These are phyloP conservation scores for Atractosteus spatula DNA, from an alignment of 2,113 vertebrate genomes.

Conservation along the genomic window DNA sequence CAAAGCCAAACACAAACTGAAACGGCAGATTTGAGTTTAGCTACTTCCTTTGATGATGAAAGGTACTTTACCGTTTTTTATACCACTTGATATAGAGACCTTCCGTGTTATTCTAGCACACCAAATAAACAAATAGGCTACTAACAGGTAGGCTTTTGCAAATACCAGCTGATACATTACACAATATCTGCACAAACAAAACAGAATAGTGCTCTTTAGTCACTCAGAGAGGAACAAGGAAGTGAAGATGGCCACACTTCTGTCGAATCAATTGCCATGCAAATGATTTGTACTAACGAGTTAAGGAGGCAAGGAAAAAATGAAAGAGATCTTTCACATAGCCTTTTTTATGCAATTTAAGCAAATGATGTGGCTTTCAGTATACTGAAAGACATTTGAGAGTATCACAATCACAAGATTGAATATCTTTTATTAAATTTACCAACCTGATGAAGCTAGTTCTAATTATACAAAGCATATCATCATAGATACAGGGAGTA, in stretches of 20 bases:
- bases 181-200: slow-evolving; percentile 19
- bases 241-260: slow-evolving; percentile 6
- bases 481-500: neutral
- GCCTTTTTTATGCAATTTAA: slow-evolving; percentile 26
- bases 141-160: slow-evolving; percentile 17
- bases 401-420: slow-evolving; percentile 3
- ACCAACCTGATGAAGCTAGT: neutral
- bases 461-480: neutral
- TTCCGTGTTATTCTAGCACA: slow-evolving; percentile 9
- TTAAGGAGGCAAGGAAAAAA: slow-evolving; percentile 18
- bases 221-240: neutral
- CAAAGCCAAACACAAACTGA: too few species aligned
- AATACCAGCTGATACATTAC: slow-evolving; percentile 6
- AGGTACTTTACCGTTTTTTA: too few species aligned
- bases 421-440: neutral
- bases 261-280: slow-evolving; percentile 24
- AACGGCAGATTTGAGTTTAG: too few species aligned
- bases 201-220: slow-evolving; percentile 5
- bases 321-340: slow-evolving; percentile 29
- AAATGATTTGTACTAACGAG: slow-evolving; percentile 28
- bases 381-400: slow-evolving; percentile 14
- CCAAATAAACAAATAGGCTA: slow-evolving; percentile 14
- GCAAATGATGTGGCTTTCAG: slow-evolving; percentile 28
- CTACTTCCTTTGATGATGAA: too few species aligned
- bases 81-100: neutral